These are phyloP conservation scores for Ceratoteleas bidentatus DNA, from an alignment of 1,140 invertebrate species.

Conservation along the genomic window DNA sequence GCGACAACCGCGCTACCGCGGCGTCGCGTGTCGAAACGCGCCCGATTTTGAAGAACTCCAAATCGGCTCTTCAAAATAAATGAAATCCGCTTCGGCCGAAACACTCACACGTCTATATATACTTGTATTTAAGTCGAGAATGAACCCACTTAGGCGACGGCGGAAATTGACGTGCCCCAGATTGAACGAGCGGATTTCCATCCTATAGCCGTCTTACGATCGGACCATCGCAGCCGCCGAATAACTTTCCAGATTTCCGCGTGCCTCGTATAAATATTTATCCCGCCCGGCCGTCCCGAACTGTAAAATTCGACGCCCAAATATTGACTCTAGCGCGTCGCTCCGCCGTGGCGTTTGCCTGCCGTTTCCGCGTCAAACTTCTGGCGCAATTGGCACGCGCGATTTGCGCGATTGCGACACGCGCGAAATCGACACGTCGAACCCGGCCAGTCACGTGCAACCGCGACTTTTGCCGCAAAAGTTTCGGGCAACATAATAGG, in stretches of 20 bases:
- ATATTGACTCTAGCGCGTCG: slow-evolving; percentile 32
- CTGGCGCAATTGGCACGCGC: too few relatives aligned
- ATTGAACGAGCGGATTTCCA: slow-evolving; percentile 49
- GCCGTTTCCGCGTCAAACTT: too few relatives aligned
- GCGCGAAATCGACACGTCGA: background rate
- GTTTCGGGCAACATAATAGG: slow-evolving; percentile 74
- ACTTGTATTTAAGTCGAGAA: slow-evolving; percentile 57
- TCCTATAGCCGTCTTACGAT: slow-evolving; percentile 12
- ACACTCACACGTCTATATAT: slow-evolving; percentile 38
- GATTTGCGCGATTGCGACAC: too few relatives aligned
- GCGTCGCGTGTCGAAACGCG: too few relatives aligned
- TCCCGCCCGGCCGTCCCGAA: background rate
- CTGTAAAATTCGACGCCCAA: slow-evolving; percentile 1
- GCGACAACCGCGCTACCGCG: too few relatives aligned
- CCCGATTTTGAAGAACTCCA: too few relatives aligned
- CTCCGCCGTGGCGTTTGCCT: too few relatives aligned
- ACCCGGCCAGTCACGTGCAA: slow-evolving; percentile 26
- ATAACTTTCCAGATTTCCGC: slow-evolving; percentile 18
- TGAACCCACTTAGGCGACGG: slow-evolving; percentile 50
- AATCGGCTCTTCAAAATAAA: slow-evolving; percentile 17
- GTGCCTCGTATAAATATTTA: slow-evolving; percentile 16
- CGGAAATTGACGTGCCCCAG: slow-evolving; percentile 60
- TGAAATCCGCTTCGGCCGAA: slow-evolving; percentile 18
- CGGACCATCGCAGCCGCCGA: slow-evolving; percentile 21
- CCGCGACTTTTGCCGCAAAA: slow-evolving; percentile 43